Conservation (phyloP, 2,888 invertebrate genomes). For the Chouioia cunea region DNA sequence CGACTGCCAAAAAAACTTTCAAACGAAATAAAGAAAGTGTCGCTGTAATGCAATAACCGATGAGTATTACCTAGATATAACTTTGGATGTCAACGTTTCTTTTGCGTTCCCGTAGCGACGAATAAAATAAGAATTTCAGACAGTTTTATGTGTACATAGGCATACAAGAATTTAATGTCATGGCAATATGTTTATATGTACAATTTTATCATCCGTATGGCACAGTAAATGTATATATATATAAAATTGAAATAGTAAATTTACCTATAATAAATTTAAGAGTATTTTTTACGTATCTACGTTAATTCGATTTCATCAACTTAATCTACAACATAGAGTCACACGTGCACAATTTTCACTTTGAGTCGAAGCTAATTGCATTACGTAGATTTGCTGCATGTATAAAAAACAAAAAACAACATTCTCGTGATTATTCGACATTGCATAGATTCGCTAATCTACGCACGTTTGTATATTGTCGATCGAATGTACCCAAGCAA, state of each 20-base stretch:
- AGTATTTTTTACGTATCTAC: constrained; percentile 9
- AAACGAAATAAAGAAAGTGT: constrained; percentile 12
- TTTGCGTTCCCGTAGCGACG: constrained; percentile 40
- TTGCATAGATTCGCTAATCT: background rate
- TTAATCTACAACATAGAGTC: constrained; percentile 34
- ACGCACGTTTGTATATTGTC: background rate
- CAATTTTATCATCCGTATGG: constrained; percentile 60
- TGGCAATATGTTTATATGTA: constrained; percentile 51
- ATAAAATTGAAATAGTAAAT: constrained; percentile 30
- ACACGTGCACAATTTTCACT: constrained; percentile 20
- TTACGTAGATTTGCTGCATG: too few species aligned
- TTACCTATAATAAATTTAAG: constrained; percentile 28
- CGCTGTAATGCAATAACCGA: constrained; percentile 21
- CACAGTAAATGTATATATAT: constrained; percentile 50
- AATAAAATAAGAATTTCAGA: constrained; percentile 35
- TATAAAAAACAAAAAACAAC: background rate
- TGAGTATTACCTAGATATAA: constrained; percentile 32
- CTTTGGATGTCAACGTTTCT: constrained; percentile 40
- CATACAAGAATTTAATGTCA: constrained; percentile 40
- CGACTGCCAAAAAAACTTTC: constrained; percentile 42
- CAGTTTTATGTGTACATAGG: constrained; percentile 2
- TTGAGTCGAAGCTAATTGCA: background rate
- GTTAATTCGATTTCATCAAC: constrained; percentile 26
- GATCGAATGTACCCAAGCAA: too few species aligned
- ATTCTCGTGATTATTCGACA: background rate